Base-by-base conservation (phyloP, 1,140 invertebrate genomes). In the Macrobrachium nipponense region DNA sequence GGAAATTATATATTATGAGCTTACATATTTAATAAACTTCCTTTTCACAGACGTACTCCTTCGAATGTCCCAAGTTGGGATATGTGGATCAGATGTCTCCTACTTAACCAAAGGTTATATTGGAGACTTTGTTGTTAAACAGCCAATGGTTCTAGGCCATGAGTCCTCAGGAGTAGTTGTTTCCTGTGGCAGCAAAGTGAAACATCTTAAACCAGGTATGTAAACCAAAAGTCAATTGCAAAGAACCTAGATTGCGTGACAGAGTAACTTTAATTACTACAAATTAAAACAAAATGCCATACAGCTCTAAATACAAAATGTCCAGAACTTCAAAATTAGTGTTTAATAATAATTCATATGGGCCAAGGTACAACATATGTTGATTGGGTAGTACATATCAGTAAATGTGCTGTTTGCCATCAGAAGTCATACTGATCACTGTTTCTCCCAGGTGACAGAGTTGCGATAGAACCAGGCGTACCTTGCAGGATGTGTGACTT, bases 31-130 rank as follows among this genome's bases (percentile, higher is more conserved):
- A 61, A 23, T 61, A 12, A 14, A 58, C 10, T 0, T 44, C 17
- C 14, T 76, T 7, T 27, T 80, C 80, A 27, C 85, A 97, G 96
- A 98, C 93, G 97, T 98, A 0, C 93, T 98, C 8, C 89, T 98
- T 11, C 93, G 94, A 86, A 98, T 99, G 95, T 94, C 95, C 88
- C 94, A 95, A 87, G 97, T 98, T 81, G 98, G 98, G 59, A 99
- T 99, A 88, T 99, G 98, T 91, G 98, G 98, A 0, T 98, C 97
- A 0, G 97, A 99, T 92, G 96, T 99, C 6, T 96, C 98, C 90
- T 99, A 98, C 92, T 94, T 96, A 90, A 93, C 94, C 5, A 90
- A 94, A 88, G 98, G 98, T n/a, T 90, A 93, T 43, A 98, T 98
- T 90, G 97, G 95, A 0, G 93, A 95, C 89, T 98, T 97, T 90